A percentile compares a stretch with the other conserved stretches of the same genome.
phyloP scores from a whole-genome alignment of 2,888 invertebrate genomes.

The Drosophila hamatofila region DNA sequence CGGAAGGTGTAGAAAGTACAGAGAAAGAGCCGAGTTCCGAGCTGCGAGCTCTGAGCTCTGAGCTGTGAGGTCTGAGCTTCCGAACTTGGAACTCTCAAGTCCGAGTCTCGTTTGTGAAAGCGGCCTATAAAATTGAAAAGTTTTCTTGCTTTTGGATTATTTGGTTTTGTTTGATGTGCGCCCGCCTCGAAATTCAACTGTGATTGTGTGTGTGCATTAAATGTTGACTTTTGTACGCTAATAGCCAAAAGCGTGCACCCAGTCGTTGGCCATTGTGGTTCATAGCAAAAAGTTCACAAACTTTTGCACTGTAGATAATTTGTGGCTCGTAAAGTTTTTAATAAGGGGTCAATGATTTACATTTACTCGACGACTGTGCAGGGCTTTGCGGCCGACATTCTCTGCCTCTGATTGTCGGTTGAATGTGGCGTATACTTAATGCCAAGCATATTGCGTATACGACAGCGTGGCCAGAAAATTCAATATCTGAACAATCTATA shows the following conservation, averaged over 20 bases:
- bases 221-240: conserved; percentile 79
- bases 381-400: conserved; percentile 30
- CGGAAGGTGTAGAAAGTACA: conserved; percentile 19
- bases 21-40: neutral
- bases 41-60: neutral
- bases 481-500: neutral
- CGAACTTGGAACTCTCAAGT: neutral
- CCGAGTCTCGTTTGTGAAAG: conserved; percentile 9
- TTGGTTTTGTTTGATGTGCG: conserved; percentile 68
- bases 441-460: conserved; percentile 7
- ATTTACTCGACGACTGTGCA: conserved; percentile 53
- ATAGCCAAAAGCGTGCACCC: conserved; percentile 66
- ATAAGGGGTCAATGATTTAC: conserved; percentile 79
- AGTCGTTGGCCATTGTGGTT: conserved; percentile 60
- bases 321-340: conserved; percentile 75
- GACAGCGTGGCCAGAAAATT: too few species aligned
- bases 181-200: conserved; percentile 16
- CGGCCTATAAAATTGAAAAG: conserved; percentile 74
- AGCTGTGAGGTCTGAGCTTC: neutral
- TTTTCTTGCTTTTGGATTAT: conserved; percentile 66
- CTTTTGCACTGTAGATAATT: conserved; percentile 72
- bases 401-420: conserved; percentile 21
- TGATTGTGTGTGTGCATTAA: conserved; percentile 34
- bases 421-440: conserved; percentile 34
- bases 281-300: conserved; percentile 66